These are phyloP conservation scores for Pantherophis vulpinus DNA, from an alignment of 2,797 vertebrate genomes.

Conservation along the genomic window DNA sequence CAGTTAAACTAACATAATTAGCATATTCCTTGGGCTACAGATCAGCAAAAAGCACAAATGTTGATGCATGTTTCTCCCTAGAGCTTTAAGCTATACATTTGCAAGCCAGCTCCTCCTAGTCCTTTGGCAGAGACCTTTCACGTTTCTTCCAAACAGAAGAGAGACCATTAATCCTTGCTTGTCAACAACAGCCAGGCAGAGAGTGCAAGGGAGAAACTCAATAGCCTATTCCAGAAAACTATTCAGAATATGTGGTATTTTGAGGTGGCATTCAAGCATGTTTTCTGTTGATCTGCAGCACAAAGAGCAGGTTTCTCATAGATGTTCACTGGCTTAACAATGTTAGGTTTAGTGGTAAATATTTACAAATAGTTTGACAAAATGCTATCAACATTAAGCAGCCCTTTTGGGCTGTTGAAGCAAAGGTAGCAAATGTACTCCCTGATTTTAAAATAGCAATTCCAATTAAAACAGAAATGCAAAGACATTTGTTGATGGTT, in stretches of 20 bases:
- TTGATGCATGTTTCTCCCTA: neutral
- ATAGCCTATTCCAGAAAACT: neutral
- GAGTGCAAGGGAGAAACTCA: slow-evolving; percentile 7
- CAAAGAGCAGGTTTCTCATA: neutral
- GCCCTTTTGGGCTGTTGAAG: neutral
- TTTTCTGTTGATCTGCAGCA: neutral
- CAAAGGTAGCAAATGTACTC: neutral
- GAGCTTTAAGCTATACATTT: slow-evolving; percentile 10
- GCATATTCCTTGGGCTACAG: neutral
- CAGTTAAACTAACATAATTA: neutral
- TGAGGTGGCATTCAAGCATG: neutral
- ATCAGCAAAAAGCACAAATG: slow-evolving; percentile 1
- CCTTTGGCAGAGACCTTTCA: slow-evolving; percentile 30
- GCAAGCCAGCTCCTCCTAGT: neutral
- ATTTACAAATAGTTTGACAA: neutral
- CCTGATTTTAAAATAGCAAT: neutral
- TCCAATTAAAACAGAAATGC: neutral
- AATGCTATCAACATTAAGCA: neutral
- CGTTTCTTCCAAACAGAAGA: slow-evolving; percentile 29
- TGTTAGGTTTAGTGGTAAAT: neutral
- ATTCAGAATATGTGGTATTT: neutral
- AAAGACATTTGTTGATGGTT: neutral
- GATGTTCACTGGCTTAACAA: neutral
- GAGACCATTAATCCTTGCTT: slow-evolving; percentile 23
- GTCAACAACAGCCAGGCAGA: neutral